Conservation (phyloP, 2,888 invertebrate genomes). For the Coecobrya sp. region DNA sequence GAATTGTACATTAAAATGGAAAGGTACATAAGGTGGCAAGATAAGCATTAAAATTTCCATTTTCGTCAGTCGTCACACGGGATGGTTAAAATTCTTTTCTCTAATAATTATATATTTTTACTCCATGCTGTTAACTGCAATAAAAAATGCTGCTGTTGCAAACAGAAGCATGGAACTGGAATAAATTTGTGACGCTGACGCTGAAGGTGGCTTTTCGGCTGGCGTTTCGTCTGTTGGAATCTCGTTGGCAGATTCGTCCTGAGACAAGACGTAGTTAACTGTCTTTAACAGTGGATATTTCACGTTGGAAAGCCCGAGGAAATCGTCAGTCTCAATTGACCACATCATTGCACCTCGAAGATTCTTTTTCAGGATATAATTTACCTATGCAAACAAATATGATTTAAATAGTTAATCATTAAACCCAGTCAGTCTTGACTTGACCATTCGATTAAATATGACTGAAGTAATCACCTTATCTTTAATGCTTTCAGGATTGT, state of each 20-base stretch:
- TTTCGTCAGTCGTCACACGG: neutral
- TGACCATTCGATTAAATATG: neutral
- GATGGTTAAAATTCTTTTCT: neutral
- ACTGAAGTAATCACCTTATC: slow-evolving; percentile 90
- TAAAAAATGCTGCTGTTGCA: neutral
- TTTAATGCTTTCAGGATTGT: slow-evolving; percentile 92
- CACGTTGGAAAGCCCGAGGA: slow-evolving; percentile 61
- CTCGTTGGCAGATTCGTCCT: slow-evolving; percentile 57
- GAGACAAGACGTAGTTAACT: slow-evolving; percentile 67
- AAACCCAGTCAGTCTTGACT: too few relatives aligned
- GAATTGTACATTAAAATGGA: too few relatives aligned
- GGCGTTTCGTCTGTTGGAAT: slow-evolving; percentile 65
- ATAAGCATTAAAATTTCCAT: too few relatives aligned
- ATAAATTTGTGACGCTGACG: slow-evolving; percentile 12
- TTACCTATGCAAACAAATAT: slow-evolving; percentile 33
- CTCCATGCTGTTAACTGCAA: neutral
- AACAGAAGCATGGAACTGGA: neutral
- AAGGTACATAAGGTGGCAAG: too few relatives aligned
- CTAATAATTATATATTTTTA: neutral
- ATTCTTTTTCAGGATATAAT: slow-evolving; percentile 52
- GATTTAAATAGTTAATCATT: neutral
- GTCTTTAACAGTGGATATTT: slow-evolving; percentile 74
- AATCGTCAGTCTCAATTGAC: slow-evolving; percentile 82
- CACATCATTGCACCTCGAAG: slow-evolving; percentile 77
- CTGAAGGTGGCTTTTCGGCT: slow-evolving; percentile 58